Base-by-base conservation (phyloP, 2,888 invertebrate genomes). In the Beris chalybata region DNA sequence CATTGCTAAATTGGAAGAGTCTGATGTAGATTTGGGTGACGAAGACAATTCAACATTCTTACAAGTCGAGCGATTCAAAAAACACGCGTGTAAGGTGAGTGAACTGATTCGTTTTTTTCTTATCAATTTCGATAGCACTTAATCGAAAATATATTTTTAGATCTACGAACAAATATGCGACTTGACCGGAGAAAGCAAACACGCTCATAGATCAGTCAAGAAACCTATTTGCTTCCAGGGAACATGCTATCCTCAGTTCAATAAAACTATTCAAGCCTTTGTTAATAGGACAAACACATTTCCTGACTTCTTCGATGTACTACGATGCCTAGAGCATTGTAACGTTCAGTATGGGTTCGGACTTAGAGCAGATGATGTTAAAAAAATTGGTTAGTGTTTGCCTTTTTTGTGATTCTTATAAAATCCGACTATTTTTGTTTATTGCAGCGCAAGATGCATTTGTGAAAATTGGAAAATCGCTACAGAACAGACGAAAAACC, bases 21-120 rank as follows among this genome's bases (percentile, higher is more conserved):
- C 84, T 57, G 90, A 92, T 73, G 85, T 92, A 2, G 86, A 91
- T 70, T 87, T 89, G 76, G 87, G 89, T 73, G 88, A 89, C 71
- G 91, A 91, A 32, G 85, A 86, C 54, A 85, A 90, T 76, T 91
- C 92, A 3, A 82, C 85, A 38, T 93, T 90, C 78, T 81, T 92
- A 48, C 83, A 89, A 71, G 84, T 88, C 69, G 89, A 90, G 66
- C 76, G 79, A 22, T 80, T 70, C 59, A 80, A 81, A 66, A 80
- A 79, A 66, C 74, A 81, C 55, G 81, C 81, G 44, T 79, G 79
- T 67, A 77, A 79, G 73, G 76, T 77, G 50, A 69, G 70, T 70
- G 6, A 12, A 44, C 45, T 53, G 15, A 45, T 65, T 58, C 45
- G 12, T 47, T 13, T 47, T 13, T 47, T 12, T 47, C 3, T 47